Evolutionary conservation across 2,888 invertebrate species (phyloP), one percentile per base, ranked within the genome.

Genomic region (Eilema caniola): DNA sequence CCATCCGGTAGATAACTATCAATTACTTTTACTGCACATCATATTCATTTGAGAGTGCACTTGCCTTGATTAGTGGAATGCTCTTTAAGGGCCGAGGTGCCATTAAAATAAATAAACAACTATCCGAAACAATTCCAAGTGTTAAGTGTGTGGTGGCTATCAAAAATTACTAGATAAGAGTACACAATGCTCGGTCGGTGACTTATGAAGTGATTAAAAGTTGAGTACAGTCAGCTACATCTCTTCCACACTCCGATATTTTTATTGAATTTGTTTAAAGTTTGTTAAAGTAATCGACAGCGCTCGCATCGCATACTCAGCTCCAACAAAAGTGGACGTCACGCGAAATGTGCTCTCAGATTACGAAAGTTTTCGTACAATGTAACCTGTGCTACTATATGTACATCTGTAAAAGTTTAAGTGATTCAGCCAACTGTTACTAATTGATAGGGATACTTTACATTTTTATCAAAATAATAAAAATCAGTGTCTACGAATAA

Each of bases 61-160:
- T 93, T 86, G 86, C 84, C 85, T 88, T 91, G 92, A 95, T 95
- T 94, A 94, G 89, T 91, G 92, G 93, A 93, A 93, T 93, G 93
- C 91, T 92, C 91, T 94, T 92, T 93, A 92, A 87, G 86, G 83
- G 83, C 82, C 86, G 80, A 87, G 87, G 86, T 86, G 86, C 93
- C 92, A 93, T 94, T 93, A 93, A 92, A 93, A 93, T 93, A 93
- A 95, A 94, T 93, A 94, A 92, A 91, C 88, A 85, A 86, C 90
- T 89, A 91, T 93, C 89, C 80, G 85, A 90, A 93, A 92, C 94
- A 90, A 93, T 94, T 92, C 90, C 88, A 91, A 92, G 94, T 94
- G 95, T 94, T 94, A 95, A 95, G 95, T 95, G 93, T 91, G 92
- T 91, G 85, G 90, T 89, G 91, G 88, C 90, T 94, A 95, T 95